These are phyloP conservation scores for Agonopterix alstromeriana DNA, from an alignment of 2,888 invertebrate species.

Conservation along the genomic window DNA sequence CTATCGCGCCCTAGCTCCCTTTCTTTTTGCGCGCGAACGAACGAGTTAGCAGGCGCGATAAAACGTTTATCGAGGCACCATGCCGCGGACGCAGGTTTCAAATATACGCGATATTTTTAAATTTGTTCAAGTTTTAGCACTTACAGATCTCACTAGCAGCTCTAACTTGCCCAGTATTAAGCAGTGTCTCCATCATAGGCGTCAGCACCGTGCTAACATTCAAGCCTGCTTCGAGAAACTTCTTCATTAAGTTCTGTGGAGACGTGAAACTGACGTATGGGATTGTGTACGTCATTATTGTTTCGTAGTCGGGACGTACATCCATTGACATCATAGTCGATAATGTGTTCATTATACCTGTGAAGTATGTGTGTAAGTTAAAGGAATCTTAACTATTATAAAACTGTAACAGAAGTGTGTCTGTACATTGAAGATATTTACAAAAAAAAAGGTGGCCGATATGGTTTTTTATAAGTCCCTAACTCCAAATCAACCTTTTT, in stretches of 20 bases:
- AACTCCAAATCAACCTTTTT: no score
- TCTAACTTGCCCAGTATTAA: conserved; percentile 57
- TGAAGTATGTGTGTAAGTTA: background rate
- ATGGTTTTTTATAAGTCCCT: no score
- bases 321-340: conserved; percentile 70
- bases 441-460: no score
- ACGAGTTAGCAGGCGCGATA: no score
- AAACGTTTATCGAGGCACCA: no score
- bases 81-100: no score
- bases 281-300: conserved; percentile 71
- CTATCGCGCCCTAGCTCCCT: no score
- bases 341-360: conserved; percentile 73
- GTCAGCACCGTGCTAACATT: conserved; percentile 47
- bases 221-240: conserved; percentile 61
- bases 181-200: conserved; percentile 63
- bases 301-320: conserved; percentile 76
- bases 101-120: no score
- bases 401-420: no score
- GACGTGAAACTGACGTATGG: conserved; percentile 72
- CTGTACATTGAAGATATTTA: no score
- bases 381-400: no score
- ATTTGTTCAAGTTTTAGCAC: background rate
- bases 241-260: conserved; percentile 65
- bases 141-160: conserved; percentile 67
- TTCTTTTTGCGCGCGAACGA: no score